Evolutionary conservation across 2,888 invertebrate genomes (phyloP), one percentile per base, ranked within the genome.

Genomic region (Agrotis puta): DNA sequence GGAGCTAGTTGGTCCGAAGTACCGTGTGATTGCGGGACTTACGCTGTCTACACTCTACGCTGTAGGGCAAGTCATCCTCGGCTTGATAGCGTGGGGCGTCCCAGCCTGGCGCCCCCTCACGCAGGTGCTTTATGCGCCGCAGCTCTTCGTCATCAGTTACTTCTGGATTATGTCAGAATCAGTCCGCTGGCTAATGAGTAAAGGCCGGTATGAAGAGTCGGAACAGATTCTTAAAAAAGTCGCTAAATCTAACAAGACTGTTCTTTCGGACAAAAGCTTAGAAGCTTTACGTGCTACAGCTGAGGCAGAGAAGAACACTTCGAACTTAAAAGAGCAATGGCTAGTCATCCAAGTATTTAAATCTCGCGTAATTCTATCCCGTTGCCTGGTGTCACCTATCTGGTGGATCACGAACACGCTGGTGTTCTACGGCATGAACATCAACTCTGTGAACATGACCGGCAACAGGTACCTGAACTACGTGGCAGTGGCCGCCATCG

Each of bases 121-220:
- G 3, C 96, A 97, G 70, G 96, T 97, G 7, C 93, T 98, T 14
- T 98, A 98, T 87, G 96, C 97, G 0, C 98, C 98, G 0, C 97
- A 97, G n/a, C 89, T 98, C 7, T 90, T 98, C 0, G 96, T 98
- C 33, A 90, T 98, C 54, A 90, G 96, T 22, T 98, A 98, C 88
- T 97, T 97, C 83, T 97, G 98, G 97, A 92, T 98, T 50, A 93
- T 98, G 13, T 97, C 98, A 0, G 98, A 98, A 91, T 98, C 98
- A 11, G 96, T 98, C 6, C 96, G 98, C 70, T 98, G 98, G 98
- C 96, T 98, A 20, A 93, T 98, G 84, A 97, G 97, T 59, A 97
- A 98, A 85, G 97, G 97, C 5, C 96, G 97, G 70, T 96, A 97
- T 77, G 96, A 97, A 47, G 97, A 97, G 82, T 97, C 98, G 0